Percentiles rank a stretch among this genome's conserved stretches.
These are phyloP conservation scores for Halcyon senegalensis DNA, from an alignment of 2,113 vertebrate species.

Conservation along the genomic window DNA sequence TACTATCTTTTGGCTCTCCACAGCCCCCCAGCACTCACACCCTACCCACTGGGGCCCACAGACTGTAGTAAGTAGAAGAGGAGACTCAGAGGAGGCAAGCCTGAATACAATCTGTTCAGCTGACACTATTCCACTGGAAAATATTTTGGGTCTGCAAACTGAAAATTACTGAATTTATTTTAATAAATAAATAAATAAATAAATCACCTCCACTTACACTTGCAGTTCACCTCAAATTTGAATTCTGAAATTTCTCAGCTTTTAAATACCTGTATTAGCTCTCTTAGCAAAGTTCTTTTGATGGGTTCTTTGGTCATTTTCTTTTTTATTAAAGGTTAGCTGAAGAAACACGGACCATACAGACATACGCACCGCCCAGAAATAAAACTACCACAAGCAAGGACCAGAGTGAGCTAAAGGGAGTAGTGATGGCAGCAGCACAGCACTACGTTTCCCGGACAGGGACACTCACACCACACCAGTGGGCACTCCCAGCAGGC, in stretches of 20 bases:
- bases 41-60: neutral
- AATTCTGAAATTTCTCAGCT: neutral
- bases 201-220: neutral
- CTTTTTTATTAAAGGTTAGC: neutral
- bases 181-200: neutral
- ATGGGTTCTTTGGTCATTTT: neutral
- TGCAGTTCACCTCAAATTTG: neutral
- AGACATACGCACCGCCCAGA: rapidly evolving
- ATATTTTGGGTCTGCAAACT: neutral
- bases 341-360: neutral
- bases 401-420: neutral
- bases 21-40: neutral
- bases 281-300: neutral
- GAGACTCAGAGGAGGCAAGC: neutral
- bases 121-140: neutral
- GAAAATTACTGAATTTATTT: neutral
- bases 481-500: rapidly evolving
- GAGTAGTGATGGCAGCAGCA: neutral
- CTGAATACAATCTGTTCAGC: neutral
- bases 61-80: neutral
- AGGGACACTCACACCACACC: rapidly evolving
- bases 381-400: neutral
- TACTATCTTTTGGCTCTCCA: neutral
- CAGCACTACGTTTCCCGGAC: neutral
- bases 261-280: neutral